Evolutionary conservation across 2,888 invertebrate genomes (phyloP).

Genomic region (Eristalis pertinax): DNA sequence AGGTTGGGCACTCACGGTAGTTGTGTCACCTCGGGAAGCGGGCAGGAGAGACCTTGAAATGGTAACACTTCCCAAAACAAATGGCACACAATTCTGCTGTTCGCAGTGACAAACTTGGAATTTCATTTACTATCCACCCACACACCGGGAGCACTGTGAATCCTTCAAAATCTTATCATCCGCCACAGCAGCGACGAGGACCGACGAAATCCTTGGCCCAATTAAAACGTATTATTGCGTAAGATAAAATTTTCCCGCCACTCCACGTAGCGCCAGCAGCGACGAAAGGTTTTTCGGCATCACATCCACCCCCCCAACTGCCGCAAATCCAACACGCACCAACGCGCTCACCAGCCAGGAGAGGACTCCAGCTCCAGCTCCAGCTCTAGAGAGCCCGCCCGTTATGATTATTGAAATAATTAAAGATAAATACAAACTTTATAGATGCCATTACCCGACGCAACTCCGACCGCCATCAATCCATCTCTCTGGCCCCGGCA

Average conservation of each 20-base stretch:
- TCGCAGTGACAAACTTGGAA: slow-evolving; percentile 28
- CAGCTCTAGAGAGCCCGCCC: slow-evolving; percentile 5
- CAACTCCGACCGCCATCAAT: slow-evolving; percentile 60
- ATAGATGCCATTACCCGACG: slow-evolving; percentile 49
- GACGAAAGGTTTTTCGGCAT: slow-evolving; percentile 10
- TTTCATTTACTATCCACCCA: neutral
- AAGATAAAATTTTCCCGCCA: slow-evolving; percentile 50
- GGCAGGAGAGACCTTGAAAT: slow-evolving; percentile 50
- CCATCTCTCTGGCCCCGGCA: slow-evolving; percentile 35
- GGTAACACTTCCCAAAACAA: slow-evolving; percentile 7
- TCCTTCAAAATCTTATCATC: slow-evolving; percentile 59
- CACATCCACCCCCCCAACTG: neutral
- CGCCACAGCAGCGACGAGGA: slow-evolving; percentile 17
- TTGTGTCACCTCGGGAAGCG: neutral
- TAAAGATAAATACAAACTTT: slow-evolving; percentile 72
- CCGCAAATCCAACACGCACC: slow-evolving; percentile 14
- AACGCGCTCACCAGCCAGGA: neutral
- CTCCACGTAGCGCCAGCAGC: slow-evolving; percentile 10
- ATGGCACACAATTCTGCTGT: slow-evolving; percentile 43
- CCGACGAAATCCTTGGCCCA: slow-evolving; percentile 61
- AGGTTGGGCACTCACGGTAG: neutral
- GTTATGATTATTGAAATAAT: slow-evolving; percentile 72
- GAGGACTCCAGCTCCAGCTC: no score
- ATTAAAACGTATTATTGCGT: slow-evolving; percentile 67
- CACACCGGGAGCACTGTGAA: slow-evolving; percentile 6